Evolutionary conservation across 2,797 vertebrate genomes (phyloP).

Genomic region (Diplodus sargus): DNA sequence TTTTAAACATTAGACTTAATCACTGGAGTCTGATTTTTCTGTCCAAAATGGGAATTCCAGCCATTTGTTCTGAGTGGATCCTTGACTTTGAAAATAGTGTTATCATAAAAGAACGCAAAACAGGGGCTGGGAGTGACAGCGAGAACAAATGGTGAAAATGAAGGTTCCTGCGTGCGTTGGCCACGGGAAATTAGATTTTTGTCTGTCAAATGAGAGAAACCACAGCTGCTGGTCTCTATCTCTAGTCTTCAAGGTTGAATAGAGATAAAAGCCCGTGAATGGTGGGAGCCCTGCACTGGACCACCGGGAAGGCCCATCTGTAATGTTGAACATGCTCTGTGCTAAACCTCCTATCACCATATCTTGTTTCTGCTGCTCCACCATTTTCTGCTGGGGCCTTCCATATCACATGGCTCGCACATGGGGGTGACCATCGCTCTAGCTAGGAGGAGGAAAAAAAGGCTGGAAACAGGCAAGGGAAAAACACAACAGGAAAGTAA

Average conservation of each 20-base stretch:
- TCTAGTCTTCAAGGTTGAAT: constrained; percentile 69
- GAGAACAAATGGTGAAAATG: constrained; percentile 49
- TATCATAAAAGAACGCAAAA: constrained; percentile 49
- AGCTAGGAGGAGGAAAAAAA: constrained; percentile 60
- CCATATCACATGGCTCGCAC: constrained; percentile 32
- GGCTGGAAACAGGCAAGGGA: constrained; percentile 29
- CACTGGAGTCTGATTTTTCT: constrained; percentile 45
- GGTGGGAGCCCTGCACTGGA: constrained; percentile 24
- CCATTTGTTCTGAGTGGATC: constrained; percentile 60
- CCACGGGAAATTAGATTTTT: constrained; percentile 65
- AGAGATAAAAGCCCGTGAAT: constrained; percentile 69
- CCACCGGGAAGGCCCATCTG: constrained; percentile 58
- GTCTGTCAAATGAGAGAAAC: constrained; percentile 55
- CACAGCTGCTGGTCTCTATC: constrained; percentile 52
- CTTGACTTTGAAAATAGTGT: constrained; percentile 57
- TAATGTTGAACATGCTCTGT: constrained; percentile 55
- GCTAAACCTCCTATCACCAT: constrained; percentile 62
- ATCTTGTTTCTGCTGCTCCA: constrained; percentile 63
- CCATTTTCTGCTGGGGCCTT: constrained; percentile 49
- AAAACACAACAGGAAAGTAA: constrained; percentile 30
- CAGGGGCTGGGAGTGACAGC: constrained; percentile 17
- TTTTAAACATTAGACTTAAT: constrained; percentile 58
- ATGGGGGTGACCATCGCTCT: constrained; percentile 59
- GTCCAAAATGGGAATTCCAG: constrained; percentile 46
- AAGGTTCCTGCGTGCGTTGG: constrained; percentile 29